A percentile compares a stretch with the other conserved stretches of the same genome.
phyloP scores from a whole-genome alignment of 2,888 invertebrate genomes.

The Autographa gamma region DNA sequence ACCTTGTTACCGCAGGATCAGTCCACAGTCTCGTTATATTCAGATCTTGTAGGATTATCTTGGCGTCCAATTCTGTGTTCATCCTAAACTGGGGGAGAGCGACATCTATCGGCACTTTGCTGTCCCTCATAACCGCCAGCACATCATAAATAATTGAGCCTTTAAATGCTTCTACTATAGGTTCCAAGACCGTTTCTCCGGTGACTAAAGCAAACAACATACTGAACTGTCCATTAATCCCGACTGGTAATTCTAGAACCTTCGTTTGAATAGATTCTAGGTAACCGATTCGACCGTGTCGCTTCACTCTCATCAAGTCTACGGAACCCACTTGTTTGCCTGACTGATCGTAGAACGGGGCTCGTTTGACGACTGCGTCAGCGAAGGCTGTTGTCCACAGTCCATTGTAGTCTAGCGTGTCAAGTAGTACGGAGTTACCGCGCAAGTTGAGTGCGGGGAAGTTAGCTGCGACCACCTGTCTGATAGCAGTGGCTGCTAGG shows the following conservation, averaged over 20 bases:
- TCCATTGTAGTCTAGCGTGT: constrained; percentile 52
- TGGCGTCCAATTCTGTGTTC: constrained; percentile 49
- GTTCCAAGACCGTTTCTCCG: constrained; percentile 10
- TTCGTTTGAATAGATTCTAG: constrained; percentile 28
- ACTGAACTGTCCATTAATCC: constrained; percentile 42
- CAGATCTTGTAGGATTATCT: constrained; percentile 47
- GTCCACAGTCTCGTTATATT: constrained; percentile 48
- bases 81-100: constrained; percentile 49
- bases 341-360: constrained; percentile 40
- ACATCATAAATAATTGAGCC: constrained; percentile 11
- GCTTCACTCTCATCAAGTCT: constrained; percentile 49
- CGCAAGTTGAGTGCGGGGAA: constrained; percentile 25
- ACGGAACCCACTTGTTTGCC: constrained; percentile 45
- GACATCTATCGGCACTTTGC: constrained; percentile 42
- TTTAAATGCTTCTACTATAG: not conserved
- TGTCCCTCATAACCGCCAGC: constrained; percentile 21
- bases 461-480: constrained; percentile 12
- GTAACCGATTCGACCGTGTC: constrained; percentile 40
- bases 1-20: constrained; percentile 55
- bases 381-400: constrained; percentile 51
- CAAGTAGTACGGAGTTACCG: constrained; percentile 49
- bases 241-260: constrained; percentile 58
- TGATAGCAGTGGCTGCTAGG: constrained; percentile 22
- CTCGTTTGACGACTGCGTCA: constrained; percentile 32
- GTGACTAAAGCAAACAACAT: constrained; percentile 44